phyloP scores from a whole-genome alignment of 1,140 invertebrate species.

The Zaprionus davidi region DNA sequence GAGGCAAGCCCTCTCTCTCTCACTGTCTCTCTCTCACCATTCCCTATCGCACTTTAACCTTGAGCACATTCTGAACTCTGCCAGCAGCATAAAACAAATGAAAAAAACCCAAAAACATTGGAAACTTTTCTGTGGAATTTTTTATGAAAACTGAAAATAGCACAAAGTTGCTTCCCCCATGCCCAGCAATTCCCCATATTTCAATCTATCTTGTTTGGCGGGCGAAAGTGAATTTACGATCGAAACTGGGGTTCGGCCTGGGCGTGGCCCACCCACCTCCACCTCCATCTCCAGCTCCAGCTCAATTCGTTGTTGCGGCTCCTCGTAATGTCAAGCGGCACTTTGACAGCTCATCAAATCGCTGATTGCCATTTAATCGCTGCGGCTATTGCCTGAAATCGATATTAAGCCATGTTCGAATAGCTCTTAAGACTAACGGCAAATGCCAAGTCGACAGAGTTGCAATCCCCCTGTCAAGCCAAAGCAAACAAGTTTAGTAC shows the following conservation, averaged over 20 bases:
- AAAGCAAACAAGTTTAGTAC: conserved; percentile 8
- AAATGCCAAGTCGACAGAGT: conserved; percentile 21
- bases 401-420: conserved; percentile 30
- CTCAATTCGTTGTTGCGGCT: background rate
- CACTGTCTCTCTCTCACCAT: background rate
- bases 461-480: background rate
- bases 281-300: background rate
- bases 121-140: conserved; percentile 38
- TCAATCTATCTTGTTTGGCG: conserved; percentile 34
- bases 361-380: conserved; percentile 49
- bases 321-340: conserved; percentile 39
- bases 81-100: conserved; percentile 72
- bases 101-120: conserved; percentile 45
- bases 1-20: conserved; percentile 43
- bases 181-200: conserved; percentile 40
- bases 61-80: conserved; percentile 62
- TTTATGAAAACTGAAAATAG: conserved; percentile 52
- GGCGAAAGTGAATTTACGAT: conserved; percentile 77
- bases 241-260: conserved; percentile 34
- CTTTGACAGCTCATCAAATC: conserved; percentile 51
- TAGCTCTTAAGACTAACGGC: conserved; percentile 36
- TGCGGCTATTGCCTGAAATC: conserved; percentile 39
- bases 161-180: conserved; percentile 37
- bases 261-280: background rate
- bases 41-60: conserved; percentile 28